Base-by-base conservation (phyloP, 2,797 vertebrate genomes). In the Gymnoscopelus braueri region DNA sequence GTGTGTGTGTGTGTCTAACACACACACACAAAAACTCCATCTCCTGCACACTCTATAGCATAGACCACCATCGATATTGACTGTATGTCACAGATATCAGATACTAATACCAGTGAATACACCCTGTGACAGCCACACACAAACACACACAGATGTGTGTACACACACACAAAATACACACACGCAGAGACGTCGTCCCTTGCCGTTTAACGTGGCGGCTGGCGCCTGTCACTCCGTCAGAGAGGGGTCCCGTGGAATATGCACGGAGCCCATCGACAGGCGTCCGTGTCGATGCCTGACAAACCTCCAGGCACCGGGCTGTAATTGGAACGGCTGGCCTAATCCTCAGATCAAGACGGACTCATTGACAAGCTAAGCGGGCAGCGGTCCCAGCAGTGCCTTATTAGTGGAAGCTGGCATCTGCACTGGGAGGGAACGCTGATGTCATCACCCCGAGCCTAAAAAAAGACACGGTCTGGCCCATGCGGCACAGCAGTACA, bases 321-420 rank as follows among this genome's bases (percentile, higher is more conserved):
- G 89, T 93, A 93, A 94, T 92, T 93, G 90, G 90, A 93, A 89
- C 79, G 88, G 88, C 84, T 72, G 86, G 73, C 72, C 84, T 93
- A 93, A 94, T 93, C 92, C 92, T 90, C 84, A 89, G 89, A 91
- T 93, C 91, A 91, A 92, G 90, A 92, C 87, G 78, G 88, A 86
- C 83, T 91, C 92, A 93, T 92, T 92, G 93, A 94, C 92, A 93
- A 90, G 79, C 86, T 87, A 87, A 90, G 89, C 80, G 63, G 86
- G 85, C 74, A 56, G 81, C 67, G 69, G 85, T 92, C 91, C 89
- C 90, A 85, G 69, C 87, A 88, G 88, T 63, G 69, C 83, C 90
- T 90, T 91, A 88, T 93, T 92, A 92, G 89, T 63, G 71, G 69
- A 44, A 77, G 83, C 83, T 71, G 74, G 76, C 73, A 81, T 75